Base-by-base conservation (phyloP, 1,140 invertebrate genomes). In the Aporrectodea caliginosa region DNA sequence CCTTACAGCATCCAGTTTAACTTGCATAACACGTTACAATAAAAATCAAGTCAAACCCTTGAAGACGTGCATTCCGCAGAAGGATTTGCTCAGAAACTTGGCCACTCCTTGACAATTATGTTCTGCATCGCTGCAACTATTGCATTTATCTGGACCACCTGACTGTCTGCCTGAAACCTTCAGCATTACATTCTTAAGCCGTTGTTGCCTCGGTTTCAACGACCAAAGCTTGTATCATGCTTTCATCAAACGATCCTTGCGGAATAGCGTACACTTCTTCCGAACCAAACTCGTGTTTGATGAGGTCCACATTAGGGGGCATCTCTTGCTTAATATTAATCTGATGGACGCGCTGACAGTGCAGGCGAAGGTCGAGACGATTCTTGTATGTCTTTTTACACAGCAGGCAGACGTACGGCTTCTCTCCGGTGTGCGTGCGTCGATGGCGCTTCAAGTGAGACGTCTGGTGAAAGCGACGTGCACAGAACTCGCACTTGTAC, bases 381-480 rank as follows among this genome's bases (percentile, higher is more conserved):
- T 76, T 76, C 75, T 76, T 88, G 80, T 88, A 88, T 12, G 86
- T 85, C 80, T 88, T 88, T 0, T 83, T 83, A 82, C 87, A 88
- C 14, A 87, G 86, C 81, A 94, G 94, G 85, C 98, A 99, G 85
- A 97, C 95, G 90, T 99, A 79, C 22, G 69, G 72, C 70, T 90
- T 90, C 91, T 97, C 96, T 92, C 98, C 98, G 85, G 96, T 96
- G 88, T 98, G 96, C 81, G 96, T 98, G 95, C 98, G 97, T 84
- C 95, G 92, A 90, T 98, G 97, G 87, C 98, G 98, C 88, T 98
- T 98, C 6, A 98, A 91, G 89, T 98, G 98, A 22, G 95, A 96
- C 77, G 94, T 95, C 34, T 96, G 96, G 0, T 96, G 98, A 88
- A 98, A 98, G 81, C 95, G 89, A 89, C 98, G 98, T 72, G 95